Evolutionary conservation across 2,888 invertebrate genomes (phyloP).

Genomic region (Cheilosia vernalis): DNA sequence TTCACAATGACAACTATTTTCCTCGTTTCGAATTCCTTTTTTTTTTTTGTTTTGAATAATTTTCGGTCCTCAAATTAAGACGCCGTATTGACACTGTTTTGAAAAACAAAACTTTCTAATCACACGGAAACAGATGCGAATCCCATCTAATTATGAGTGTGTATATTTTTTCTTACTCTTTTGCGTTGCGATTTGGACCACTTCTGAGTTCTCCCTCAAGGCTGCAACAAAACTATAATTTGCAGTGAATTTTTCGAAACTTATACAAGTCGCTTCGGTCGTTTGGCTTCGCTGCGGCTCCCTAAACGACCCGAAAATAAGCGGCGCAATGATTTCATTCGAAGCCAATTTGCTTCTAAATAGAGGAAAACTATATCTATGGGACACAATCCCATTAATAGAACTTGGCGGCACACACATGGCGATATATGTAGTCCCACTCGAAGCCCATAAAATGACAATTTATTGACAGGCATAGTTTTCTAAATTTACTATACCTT

Average conservation of each 20-base stretch:
- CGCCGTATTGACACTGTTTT: background rate
- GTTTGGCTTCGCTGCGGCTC: background rate
- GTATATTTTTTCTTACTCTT: background rate
- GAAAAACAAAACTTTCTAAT: slow-evolving; percentile 50
- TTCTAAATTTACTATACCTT: slow-evolving; percentile 62
- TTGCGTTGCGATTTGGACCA: slow-evolving; percentile 12
- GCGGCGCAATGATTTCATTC: background rate
- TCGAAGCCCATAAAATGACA: slow-evolving; percentile 54
- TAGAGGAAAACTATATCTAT: slow-evolving; percentile 14
- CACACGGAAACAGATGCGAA: slow-evolving; percentile 34
- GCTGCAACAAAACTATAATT: slow-evolving; percentile 2
- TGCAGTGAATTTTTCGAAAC: slow-evolving; percentile 1
- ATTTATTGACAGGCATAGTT: slow-evolving; percentile 62
- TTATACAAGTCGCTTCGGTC: background rate
- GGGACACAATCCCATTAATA: slow-evolving; percentile 20
- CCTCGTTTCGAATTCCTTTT: background rate
- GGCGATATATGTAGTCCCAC: slow-evolving; percentile 8
- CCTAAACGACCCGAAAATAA: background rate
- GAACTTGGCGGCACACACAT: background rate
- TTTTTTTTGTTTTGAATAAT: slow-evolving; percentile 23
- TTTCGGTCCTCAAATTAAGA: slow-evolving; percentile 23
- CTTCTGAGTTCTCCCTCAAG: slow-evolving; percentile 3
- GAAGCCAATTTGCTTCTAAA: slow-evolving; percentile 28
- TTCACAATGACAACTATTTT: slow-evolving; percentile 29
- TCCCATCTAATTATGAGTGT: slow-evolving; percentile 45